Evolutionary conservation across 2,888 invertebrate species (phyloP).

Genomic region (Tipula vernalis): DNA sequence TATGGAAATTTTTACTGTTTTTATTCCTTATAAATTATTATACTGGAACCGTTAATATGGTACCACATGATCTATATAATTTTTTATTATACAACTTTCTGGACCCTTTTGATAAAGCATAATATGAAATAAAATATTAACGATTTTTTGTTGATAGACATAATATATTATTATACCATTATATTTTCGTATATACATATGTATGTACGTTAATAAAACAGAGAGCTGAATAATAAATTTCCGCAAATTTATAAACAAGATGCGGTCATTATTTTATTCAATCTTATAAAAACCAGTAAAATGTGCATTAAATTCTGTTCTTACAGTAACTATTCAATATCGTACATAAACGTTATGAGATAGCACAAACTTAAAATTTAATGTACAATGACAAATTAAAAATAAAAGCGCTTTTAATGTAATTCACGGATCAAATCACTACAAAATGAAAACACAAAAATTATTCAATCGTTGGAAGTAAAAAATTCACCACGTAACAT

Average conservation of each 20-base stretch:
- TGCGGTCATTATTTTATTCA: background rate
- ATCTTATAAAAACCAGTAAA: background rate
- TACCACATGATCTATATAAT: background rate
- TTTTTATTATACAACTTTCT: background rate
- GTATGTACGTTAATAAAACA: background rate
- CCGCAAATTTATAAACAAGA: background rate
- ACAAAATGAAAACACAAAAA: background rate
- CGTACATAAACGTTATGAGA: background rate
- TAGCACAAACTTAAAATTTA: background rate
- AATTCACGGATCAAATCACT: background rate
- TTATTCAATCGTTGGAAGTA: background rate
- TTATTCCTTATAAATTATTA: too few species aligned
- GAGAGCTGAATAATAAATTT: background rate
- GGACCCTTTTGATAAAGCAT: background rate
- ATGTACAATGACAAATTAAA: background rate
- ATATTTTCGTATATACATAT: background rate
- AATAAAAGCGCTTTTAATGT: background rate
- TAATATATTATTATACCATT: background rate
- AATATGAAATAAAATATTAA: background rate
- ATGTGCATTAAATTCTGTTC: too few species aligned
- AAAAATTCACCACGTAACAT: background rate
- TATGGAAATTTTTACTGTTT: too few species aligned
- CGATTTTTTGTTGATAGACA: background rate
- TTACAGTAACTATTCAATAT: too few species aligned
- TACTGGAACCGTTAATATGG: too few species aligned